Percentiles rank a stretch among this genome's conserved stretches.
Evolutionary conservation across 2,797 vertebrate species (phyloP).

Genomic region (Harpagifer antarcticus): DNA sequence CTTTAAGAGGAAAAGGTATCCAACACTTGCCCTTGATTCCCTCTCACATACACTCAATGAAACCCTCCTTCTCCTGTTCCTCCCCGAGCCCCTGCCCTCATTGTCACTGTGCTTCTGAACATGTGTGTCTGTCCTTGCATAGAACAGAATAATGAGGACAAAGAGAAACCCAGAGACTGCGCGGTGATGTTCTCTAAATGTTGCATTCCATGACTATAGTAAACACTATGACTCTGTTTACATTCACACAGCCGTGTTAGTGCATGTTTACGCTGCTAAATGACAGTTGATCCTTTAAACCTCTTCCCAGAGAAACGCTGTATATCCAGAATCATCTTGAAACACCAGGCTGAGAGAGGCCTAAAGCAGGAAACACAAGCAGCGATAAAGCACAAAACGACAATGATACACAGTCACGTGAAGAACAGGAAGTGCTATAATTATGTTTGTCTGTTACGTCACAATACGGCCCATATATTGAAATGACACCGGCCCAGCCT

Average conservation of each 20-base stretch:
- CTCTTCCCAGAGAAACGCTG: conserved; percentile 1
- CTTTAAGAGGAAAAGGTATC: conserved; percentile 29
- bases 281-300: conserved; percentile 22
- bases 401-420: conserved; percentile 47
- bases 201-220: conserved; percentile 23
- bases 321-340: conserved; percentile 12
- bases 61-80: conserved; percentile 60
- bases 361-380: conserved; percentile 56
- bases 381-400: conserved; percentile 62
- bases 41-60: conserved; percentile 59
- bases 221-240: conserved; percentile 66
- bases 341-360: conserved; percentile 17
- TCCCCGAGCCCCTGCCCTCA: conserved; percentile 50
- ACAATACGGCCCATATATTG: conserved; percentile 32
- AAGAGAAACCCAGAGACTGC: conserved; percentile 9
- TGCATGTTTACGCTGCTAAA: conserved; percentile 32
- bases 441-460: conserved; percentile 56
- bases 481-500: conserved; percentile 50
- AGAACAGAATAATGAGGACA: neutral
- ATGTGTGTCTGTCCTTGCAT: conserved; percentile 14
- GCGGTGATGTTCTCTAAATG: conserved; percentile 17
- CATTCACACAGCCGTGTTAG: conserved; percentile 7
- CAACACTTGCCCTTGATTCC: conserved; percentile 40
- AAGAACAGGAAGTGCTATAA: conserved; percentile 62
- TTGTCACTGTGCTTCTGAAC: conserved; percentile 25